phyloP scores from a whole-genome alignment of 1,140 invertebrate genomes.

The Trichomalopsis sarcophagae region DNA sequence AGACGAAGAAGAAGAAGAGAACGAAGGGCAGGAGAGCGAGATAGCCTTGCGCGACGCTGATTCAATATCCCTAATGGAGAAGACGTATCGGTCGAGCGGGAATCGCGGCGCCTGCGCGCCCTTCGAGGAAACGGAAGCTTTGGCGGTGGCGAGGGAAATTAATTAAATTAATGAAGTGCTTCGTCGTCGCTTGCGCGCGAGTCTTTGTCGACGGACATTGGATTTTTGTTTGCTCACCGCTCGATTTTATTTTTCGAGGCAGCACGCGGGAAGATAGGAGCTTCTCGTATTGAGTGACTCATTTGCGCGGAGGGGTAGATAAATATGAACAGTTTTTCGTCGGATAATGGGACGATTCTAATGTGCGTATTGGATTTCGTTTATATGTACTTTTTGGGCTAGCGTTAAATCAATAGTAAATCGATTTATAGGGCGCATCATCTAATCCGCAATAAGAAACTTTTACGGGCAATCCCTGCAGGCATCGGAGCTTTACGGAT shows the following conservation, averaged over 20 bases:
- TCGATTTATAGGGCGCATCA: too few species aligned
- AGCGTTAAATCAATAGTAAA: too few species aligned
- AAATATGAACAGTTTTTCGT: background rate
- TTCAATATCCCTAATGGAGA: constrained; percentile 66
- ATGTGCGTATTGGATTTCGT: too few species aligned
- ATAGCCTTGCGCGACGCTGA: constrained; percentile 3
- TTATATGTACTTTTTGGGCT: too few species aligned
- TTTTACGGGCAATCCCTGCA: too few species aligned
- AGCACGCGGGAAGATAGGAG: background rate
- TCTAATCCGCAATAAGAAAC: too few species aligned
- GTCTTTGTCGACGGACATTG: background rate
- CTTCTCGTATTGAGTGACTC: constrained; percentile 6
- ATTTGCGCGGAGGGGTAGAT: constrained; percentile 6
- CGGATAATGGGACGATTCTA: background rate
- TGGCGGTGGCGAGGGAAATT: constrained; percentile 53
- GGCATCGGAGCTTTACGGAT: too few species aligned
- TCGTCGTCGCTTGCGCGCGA: background rate
- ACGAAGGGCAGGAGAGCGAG: background rate
- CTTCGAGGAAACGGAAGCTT: constrained; percentile 7
- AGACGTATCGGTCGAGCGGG: constrained; percentile 51
- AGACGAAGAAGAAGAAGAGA: background rate
- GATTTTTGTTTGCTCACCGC: background rate
- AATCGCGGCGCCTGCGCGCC: background rate
- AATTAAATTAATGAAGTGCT: constrained; percentile 65
- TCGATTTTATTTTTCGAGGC: background rate